Base-by-base conservation (phyloP, 2,888 invertebrate species). In the Stenoptilia bipunctidactyla region DNA sequence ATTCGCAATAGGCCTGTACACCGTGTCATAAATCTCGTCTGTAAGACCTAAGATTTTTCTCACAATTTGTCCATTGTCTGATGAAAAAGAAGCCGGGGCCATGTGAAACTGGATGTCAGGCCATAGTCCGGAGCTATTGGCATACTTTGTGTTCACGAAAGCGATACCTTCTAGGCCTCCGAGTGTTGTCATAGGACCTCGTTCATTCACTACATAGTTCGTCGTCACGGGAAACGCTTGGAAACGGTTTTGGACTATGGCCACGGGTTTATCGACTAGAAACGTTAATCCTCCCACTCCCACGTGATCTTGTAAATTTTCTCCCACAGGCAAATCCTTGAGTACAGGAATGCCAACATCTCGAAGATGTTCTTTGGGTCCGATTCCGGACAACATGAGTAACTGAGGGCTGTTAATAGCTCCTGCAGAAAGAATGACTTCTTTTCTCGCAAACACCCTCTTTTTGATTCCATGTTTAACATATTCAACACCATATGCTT, bases 101-200 rank as follows among this genome's bases (percentile, higher is more conserved):
- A 96, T 95, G 58, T 96, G 96, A 55, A 96, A 93, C 55, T 96
- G 94, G 36, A 96, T 90, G 54, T 96, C 96, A 0, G 96, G 96
- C 88, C 92, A 93, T 46, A 90, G 86, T 1, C 90, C 88, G 1
- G 91, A 88, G 37, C 84, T 79, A 56, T 95, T 95, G 0, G 93
- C 94, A 52, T 89, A 92, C 45, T 89, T 90, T 0, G 96, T 94
- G 51, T 93, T 93, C 0, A 96, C 90, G 66, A 95, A 96, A 1
- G 92, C 95, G 39, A 95, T 76, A 0, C 93, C 94, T 75, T 96
- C 96, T 4, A 96, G 90, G 0, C 95, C 96, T 1, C 95, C 94
- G 0, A 94, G 73, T 0, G 92, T 91, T 0, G 94, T 94, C 92
- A 95, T 92, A 0, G 94, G 94, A 0, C 94, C 94, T 49, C 89